Base-by-base conservation (phyloP, 2,113 vertebrate species). In the Turnix velox region DNA sequence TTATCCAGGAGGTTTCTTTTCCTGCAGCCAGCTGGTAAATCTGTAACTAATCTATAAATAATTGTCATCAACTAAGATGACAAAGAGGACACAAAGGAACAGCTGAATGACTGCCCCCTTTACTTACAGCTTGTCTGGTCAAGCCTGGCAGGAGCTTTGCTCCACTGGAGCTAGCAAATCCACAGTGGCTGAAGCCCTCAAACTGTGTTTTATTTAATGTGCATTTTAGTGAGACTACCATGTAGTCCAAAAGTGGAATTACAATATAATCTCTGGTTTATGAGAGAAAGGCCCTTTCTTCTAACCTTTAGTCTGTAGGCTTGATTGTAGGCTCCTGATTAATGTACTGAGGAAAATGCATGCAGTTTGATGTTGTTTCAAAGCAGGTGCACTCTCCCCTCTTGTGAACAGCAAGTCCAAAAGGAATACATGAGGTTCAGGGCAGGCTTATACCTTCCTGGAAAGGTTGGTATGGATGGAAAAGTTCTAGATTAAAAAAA, bases 1-100 rank as follows among this genome's bases (percentile, higher is more conserved):
- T 71, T 88, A 74, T 65, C 7, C 45, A 62, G 24, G 48, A 57
- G 19, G 15, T 52, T 94, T 72, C 22, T 72, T 79, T 90, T 25
- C 35, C 79, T 92, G 39, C 19, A 69, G 65, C 39, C 71, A 91
- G 30, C 48, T 94, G 65, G 72, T 40, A 84, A 88, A 62, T 54
- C 67, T 91, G 14, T 90, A 93, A 95, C 88, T 94, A 95, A 91
- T 81, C 51, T 90, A 62, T 52, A 94, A 75, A 75, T 82, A 94
- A 92, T 95, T 95, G 90, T 30, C 35, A 49, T 43, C 25, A 24
- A 73, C 51, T 57, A 43, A 52, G 11, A 55, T 61, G 69, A 43
- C 16, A 57, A 86, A 92, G 33, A 28, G 42, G 17, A 31, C 43
- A 22, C 15, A 33, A 86, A 49, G 35, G 15, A 92, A 42, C 9